Evolutionary conservation across 2,797 vertebrate genomes (phyloP).

Genomic region (Decapterus maruadsi): DNA sequence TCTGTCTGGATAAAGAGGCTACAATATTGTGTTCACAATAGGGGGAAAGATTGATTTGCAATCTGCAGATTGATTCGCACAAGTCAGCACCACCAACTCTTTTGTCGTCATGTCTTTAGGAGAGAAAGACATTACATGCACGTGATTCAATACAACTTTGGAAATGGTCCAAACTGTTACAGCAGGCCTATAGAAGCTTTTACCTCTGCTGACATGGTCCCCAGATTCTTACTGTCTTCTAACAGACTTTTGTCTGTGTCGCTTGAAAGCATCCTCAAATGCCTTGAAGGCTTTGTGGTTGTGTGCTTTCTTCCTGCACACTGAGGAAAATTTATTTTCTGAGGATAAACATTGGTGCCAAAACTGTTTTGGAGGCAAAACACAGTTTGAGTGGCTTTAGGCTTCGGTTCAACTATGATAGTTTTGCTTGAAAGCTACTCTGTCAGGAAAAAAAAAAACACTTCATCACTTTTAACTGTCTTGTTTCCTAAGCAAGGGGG

Average conservation of each 20-base stretch:
- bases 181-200: conserved; percentile 5
- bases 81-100: background rate
- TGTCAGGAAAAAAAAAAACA: conserved; percentile 13
- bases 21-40: conserved; percentile 1
- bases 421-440: conserved; percentile 34
- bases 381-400: conserved; percentile 47
- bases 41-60: conserved; percentile 18
- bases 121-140: background rate
- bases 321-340: conserved; percentile 43
- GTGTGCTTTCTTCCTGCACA: conserved; percentile 32
- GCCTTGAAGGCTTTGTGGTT: conserved; percentile 54
- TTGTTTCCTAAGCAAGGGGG: background rate
- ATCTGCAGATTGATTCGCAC: conserved; percentile 26
- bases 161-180: background rate
- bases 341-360: conserved; percentile 60
- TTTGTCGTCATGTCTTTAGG: background rate
- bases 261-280: conserved; percentile 54
- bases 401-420: conserved; percentile 52
- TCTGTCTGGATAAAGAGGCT: conserved; percentile 26
- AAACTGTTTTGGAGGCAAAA: conserved; percentile 63
- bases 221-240: background rate
- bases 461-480: conserved; percentile 21
- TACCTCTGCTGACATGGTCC: conserved; percentile 22
- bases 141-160: background rate
- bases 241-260: conserved; percentile 32